These are phyloP conservation scores for Nannobrachium achirus DNA, from an alignment of 2,113 vertebrate species.

Conservation along the genomic window DNA sequence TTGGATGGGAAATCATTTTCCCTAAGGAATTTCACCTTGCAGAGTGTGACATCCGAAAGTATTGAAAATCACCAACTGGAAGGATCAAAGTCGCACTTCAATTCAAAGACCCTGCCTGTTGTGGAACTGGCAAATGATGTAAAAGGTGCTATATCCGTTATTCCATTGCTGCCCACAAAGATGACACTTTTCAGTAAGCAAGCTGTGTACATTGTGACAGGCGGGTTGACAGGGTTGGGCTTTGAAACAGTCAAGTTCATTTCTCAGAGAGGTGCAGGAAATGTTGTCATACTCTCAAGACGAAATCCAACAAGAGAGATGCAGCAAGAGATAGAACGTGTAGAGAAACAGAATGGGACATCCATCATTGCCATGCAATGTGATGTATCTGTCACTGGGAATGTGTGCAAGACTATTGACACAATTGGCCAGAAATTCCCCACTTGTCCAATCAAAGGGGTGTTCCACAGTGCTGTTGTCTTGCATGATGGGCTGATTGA, in stretches of 20 bases:
- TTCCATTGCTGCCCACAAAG: slow-evolving; percentile 63
- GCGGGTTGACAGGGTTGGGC: slow-evolving; percentile 87
- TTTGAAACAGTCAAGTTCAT: slow-evolving; percentile 90
- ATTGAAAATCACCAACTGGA: slow-evolving; percentile 23
- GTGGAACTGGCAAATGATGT: slow-evolving; percentile 64
- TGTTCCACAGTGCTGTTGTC: slow-evolving; percentile 88
- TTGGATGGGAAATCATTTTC: slow-evolving; percentile 51
- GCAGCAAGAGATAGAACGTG: slow-evolving; percentile 71
- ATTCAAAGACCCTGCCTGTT: slow-evolving; percentile 56
- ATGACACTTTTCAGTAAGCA: slow-evolving; percentile 76
- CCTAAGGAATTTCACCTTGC: slow-evolving; percentile 59
- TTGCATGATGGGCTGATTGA: slow-evolving; percentile 82
- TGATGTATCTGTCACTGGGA: slow-evolving; percentile 69
- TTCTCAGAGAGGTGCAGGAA: slow-evolving; percentile 77
- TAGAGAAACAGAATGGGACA: slow-evolving; percentile 71
- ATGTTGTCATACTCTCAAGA: slow-evolving; percentile 82
- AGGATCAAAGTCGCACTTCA: slow-evolving; percentile 78
- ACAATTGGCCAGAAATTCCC: slow-evolving; percentile 68
- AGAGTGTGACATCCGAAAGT: slow-evolving; percentile 46
- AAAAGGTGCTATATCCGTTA: slow-evolving; percentile 62
- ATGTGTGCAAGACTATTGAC: slow-evolving; percentile 73
- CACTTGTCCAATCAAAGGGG: slow-evolving; percentile 79
- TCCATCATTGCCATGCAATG: slow-evolving; percentile 76
- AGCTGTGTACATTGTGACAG: slow-evolving; percentile 83
- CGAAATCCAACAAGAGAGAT: slow-evolving; percentile 71